Percentiles rank a stretch among this genome's conserved stretches.
These are phyloP conservation scores for Lagorchestes hirsutus DNA, from an alignment of 2,797 vertebrate genomes.

Conservation along the genomic window DNA sequence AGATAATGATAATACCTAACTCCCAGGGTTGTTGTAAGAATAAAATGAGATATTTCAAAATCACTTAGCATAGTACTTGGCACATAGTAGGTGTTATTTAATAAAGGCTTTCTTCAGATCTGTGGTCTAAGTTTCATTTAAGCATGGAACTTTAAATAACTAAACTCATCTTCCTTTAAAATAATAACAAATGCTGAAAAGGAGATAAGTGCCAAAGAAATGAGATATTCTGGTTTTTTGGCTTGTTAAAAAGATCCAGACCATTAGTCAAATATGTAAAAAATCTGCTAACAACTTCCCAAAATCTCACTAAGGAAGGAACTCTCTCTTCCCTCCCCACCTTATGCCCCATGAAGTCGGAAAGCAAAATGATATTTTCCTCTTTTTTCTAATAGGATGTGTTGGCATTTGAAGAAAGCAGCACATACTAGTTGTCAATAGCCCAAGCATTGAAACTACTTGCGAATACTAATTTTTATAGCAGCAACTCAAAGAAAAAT, in stretches of 20 bases:
- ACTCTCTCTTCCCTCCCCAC: not conserved
- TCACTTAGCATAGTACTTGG: not conserved
- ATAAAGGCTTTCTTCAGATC: not conserved
- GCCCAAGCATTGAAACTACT: conserved; percentile 11
- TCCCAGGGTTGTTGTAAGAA: not conserved
- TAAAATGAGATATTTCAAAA: not conserved
- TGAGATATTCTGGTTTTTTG: conserved; percentile 55
- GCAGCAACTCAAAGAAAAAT: conserved; percentile 7
- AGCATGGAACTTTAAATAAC: conserved; percentile 66
- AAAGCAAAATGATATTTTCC: conserved; percentile 21
- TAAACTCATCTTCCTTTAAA: conserved; percentile 68
- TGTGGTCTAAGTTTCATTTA: conserved; percentile 7
- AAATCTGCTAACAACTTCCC: conserved; percentile 60
- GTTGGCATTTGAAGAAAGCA: conserved; percentile 40
- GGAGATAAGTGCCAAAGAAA: conserved; percentile 52
- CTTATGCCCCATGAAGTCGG: not conserved
- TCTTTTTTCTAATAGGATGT: conserved; percentile 25
- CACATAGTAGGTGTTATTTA: not conserved
- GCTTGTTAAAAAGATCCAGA: conserved; percentile 63
- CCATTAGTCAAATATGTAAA: conserved; percentile 60
- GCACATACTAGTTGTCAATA: conserved; percentile 9
- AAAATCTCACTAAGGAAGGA: conserved; percentile 50
- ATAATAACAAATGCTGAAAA: conserved; percentile 61
- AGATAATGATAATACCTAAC: not conserved
- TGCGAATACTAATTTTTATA: conserved; percentile 39